A percentile compares a stretch with the other conserved stretches of the same genome.
Evolutionary conservation across 2,797 vertebrate genomes (phyloP).

Genomic region (Perodicticus potto): DNA sequence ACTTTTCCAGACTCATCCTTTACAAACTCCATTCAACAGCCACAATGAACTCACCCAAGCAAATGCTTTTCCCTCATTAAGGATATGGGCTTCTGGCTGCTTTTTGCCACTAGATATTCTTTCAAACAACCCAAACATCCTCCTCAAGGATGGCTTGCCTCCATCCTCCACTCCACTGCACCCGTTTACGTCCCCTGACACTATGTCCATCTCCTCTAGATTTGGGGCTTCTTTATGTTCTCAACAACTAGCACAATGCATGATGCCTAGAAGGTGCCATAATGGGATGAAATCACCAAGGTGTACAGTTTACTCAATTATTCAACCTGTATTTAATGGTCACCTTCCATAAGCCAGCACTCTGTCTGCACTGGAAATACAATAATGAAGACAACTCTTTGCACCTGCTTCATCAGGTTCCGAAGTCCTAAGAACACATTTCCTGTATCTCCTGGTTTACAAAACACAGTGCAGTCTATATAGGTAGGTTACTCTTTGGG

Average conservation of each 20-base stretch:
- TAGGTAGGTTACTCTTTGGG: not conserved
- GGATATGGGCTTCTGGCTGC: not conserved
- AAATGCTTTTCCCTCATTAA: not conserved
- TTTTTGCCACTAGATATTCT: not conserved
- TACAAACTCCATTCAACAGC: not conserved
- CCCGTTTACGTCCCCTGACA: not conserved
- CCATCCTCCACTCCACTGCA: no score
- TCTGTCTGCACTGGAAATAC: not conserved
- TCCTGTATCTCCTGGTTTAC: not conserved
- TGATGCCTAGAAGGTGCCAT: not conserved
- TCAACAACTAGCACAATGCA: not conserved
- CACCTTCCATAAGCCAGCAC: not conserved
- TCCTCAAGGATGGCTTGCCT: not conserved
- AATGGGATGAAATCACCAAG: not conserved
- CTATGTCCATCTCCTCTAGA: not conserved
- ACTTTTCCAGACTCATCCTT: not conserved
- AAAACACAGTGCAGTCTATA: not conserved
- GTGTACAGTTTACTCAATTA: not conserved
- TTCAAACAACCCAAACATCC: not conserved
- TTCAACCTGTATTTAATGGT: not conserved
- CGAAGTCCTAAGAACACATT: not conserved
- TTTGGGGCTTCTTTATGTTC: not conserved
- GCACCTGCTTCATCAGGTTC: not conserved
- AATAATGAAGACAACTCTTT: not conserved
- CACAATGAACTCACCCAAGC: not conserved